Percentiles rank a stretch among this genome's conserved stretches.
Evolutionary conservation across 2,888 invertebrate species (phyloP).

Genomic region (Drosophila ustulata): DNA sequence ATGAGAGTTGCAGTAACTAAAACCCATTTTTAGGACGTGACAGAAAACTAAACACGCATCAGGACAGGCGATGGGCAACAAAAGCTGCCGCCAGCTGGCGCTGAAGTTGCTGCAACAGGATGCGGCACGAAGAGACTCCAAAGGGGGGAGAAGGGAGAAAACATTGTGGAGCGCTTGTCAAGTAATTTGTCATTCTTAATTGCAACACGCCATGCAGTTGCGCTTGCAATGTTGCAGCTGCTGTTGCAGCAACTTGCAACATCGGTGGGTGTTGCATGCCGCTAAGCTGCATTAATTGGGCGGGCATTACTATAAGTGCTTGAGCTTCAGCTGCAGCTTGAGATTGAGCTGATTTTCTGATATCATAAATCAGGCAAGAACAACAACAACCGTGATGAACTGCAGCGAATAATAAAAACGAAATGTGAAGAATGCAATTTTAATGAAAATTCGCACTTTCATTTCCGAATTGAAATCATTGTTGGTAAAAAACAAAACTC

Average conservation of each 20-base stretch:
- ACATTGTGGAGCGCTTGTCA: slow-evolving; percentile 62
- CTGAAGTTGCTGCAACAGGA: slow-evolving; percentile 21
- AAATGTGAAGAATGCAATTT: slow-evolving; percentile 3
- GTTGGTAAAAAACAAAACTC: background rate
- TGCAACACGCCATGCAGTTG: slow-evolving; percentile 67
- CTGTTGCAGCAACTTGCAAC: slow-evolving; percentile 1
- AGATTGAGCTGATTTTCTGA: too few relatives aligned
- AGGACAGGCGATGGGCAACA: slow-evolving; percentile 30
- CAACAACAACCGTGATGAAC: slow-evolving; percentile 4
- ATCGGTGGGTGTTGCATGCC: slow-evolving; percentile 19
- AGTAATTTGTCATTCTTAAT: slow-evolving; percentile 74
- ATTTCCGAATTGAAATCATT: background rate
- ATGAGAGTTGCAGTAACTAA: slow-evolving; percentile 36
- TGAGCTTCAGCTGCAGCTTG: too few relatives aligned
- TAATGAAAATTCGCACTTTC: background rate
- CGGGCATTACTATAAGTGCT: slow-evolving; percentile 58
- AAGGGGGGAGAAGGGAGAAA: background rate
- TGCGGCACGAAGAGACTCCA: slow-evolving; percentile 28
- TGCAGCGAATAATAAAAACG: background rate
- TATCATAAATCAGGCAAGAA: slow-evolving; percentile 10
- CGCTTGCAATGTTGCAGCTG: slow-evolving; percentile 27
- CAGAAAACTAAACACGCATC: slow-evolving; percentile 58
- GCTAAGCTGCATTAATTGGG: slow-evolving; percentile 66
- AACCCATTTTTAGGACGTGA: slow-evolving; percentile 17
- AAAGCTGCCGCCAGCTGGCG: slow-evolving; percentile 6